Base-by-base conservation (phyloP, 1,140 invertebrate genomes). In the Coenobita brevimanus region DNA sequence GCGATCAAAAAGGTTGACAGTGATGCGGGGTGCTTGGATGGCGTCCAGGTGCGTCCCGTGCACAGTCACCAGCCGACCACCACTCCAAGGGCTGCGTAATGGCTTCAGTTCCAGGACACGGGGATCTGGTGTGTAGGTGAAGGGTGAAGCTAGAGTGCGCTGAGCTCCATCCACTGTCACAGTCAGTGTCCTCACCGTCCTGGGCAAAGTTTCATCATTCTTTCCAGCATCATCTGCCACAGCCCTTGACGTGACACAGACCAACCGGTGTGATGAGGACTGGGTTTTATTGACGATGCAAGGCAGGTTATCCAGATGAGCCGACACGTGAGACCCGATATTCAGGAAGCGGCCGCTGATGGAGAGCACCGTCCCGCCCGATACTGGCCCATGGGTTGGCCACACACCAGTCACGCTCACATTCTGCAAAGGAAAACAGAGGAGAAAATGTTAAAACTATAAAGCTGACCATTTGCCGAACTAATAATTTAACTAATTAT, bases 31-130 rank as follows among this genome's bases (percentile, higher is more conserved):
- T 91, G 97, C 97, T 91, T 97, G 97, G 91, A 99, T 97, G 0
- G 96, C 97, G 91, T 97, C 95, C 38, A 99, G 94, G 92, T 98
- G 96, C 71, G 96, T 97, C 0, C 98, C 98, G 92, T 97, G 97
- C 0, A 99, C 97, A 57, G 96, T 97, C 50, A 99, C 95, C 94
- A 97, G 96, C 83, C 97, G 94, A 13, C 98, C 98, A 86, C 98
- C 98, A 91, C 97, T 97, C 4, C 95, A 95, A 93, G 97, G 97
- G 92, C 96, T 97, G 89, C 95, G 95, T 21, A 97, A 91, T 6
- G 97, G 97, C 93, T 98, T 98, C 46, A 97, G 97, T 93, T 97
- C 96, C 94, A 97, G 96, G 79, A 99, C 97, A 0, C 95, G 96
- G n/a, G 98, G 98, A 93, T 99, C 97, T 83, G 95, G 94, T 38